Conservation (phyloP, 2,113 vertebrate species). For the Barnardius zonarius region DNA sequence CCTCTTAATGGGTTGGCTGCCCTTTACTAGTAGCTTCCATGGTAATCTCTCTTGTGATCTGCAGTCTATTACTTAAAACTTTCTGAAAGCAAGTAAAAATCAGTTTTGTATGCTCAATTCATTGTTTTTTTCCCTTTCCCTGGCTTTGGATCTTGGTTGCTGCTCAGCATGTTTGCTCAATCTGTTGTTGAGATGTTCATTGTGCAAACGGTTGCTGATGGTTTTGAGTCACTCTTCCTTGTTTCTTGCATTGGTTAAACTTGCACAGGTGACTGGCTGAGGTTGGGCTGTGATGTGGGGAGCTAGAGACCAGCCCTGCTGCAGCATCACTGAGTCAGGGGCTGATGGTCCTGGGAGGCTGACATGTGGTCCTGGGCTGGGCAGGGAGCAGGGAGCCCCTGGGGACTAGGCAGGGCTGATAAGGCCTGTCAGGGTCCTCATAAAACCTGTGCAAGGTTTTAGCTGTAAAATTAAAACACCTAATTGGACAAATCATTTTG, state of each 20-base stretch:
- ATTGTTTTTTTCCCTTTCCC: not conserved
- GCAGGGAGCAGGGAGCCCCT: rapidly evolving
- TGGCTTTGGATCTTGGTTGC: not conserved
- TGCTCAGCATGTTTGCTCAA: not conserved
- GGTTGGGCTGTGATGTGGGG: not conserved
- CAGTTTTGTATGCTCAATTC: not conserved
- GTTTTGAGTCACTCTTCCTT: not conserved
- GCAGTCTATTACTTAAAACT: not conserved
- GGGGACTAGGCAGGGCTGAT: not conserved
- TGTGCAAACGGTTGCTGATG: not conserved
- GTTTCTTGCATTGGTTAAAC: not conserved
- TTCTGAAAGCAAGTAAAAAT: not conserved
- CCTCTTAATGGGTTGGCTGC: not conserved
- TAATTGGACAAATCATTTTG: not conserved
- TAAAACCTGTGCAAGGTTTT: not conserved
- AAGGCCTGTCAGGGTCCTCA: not conserved
- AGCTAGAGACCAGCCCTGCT: rapidly evolving
- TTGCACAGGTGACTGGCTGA: not conserved
- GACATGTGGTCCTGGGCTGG: not conserved
- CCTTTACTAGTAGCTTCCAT: not conserved
- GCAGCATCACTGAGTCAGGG: rapidly evolving
- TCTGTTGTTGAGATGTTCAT: not conserved
- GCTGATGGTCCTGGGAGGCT: not conserved
- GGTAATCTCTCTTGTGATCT: not conserved
- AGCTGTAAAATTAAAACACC: not conserved